Evolutionary conservation across 2,113 vertebrate species (phyloP), one percentile per base, ranked within the genome.

Genomic region (Phrynosoma blainvillii): DNA sequence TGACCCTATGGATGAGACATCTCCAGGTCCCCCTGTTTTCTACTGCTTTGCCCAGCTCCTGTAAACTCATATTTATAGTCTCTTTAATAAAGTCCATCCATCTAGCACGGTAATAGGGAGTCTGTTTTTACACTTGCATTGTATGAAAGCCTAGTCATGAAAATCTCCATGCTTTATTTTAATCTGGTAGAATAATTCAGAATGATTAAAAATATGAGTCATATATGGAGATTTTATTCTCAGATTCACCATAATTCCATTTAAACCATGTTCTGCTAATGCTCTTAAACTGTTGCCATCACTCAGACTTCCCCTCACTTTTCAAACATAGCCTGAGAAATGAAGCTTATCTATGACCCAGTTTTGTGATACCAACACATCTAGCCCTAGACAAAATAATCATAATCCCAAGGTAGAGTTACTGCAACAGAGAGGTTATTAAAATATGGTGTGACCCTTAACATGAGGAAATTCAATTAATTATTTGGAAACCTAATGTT

Each of bases 391-490:
- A 62, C 18, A 87, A 85, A 94, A 91, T 71, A 91, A 79, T 47
- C 84, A 23, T 10, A 79, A 79, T 86, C 70, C 42, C 10, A 12
- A 76, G 79, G 89, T 16, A 90, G 7, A 54, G 90, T 95, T 92
- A 92, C 94, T 89, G 79, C 54, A 89, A 89, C 93, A 91, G 80
- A 85, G 52, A 92, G 92, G 79, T 96, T 96, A 93, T 90, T 93
- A 91, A 91, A 93, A 95, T 95, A 89, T 83, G 76, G 68, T 56
- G 68, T 47, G 94, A 87, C 93, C 62, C 83, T 83, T 94, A 95
- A 94, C 84, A 87, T 83, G 91, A 88, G 93, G 89, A 96, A 95
- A 92, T 88, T 90, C 88, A 94, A 93, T 94, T 94, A 93, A 94
- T 94, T 96, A 93, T 95, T 94, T 93, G 77, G 92, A 95, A 93